These are phyloP conservation scores for Nomada lathburiana DNA, from an alignment of 2,888 invertebrate species.

Conservation along the genomic window DNA sequence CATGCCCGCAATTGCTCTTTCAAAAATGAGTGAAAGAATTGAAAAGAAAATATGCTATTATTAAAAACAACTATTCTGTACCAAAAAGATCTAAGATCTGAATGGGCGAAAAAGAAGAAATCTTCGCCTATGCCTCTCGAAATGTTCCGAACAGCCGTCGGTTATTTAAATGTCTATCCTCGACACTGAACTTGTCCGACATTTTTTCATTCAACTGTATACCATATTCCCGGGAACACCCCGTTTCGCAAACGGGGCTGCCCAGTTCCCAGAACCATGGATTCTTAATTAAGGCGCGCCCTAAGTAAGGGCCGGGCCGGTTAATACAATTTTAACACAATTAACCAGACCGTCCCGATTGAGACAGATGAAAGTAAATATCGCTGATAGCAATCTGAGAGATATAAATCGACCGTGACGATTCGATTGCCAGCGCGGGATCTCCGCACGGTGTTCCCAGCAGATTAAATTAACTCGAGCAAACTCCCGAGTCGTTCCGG, in stretches of 20 bases:
- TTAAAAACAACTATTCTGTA: too few relatives aligned
- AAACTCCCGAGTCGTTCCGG: conserved; percentile 14
- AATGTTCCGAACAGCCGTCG: too few relatives aligned
- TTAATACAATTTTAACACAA: conserved; percentile 71
- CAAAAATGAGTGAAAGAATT: too few relatives aligned
- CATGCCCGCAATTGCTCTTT: too few relatives aligned
- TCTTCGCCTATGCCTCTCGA: too few relatives aligned
- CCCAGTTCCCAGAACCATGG: not conserved
- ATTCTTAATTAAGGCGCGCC: conserved; percentile 57
- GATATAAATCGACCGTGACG: conserved; percentile 79
- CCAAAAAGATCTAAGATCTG: too few relatives aligned
- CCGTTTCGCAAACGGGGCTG: not conserved
- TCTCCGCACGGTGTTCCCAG: conserved; percentile 57
- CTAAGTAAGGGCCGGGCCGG: not conserved
- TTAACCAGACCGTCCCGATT: conserved; percentile 67
- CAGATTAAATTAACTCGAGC: conserved; percentile 66
- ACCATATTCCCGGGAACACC: not conserved
- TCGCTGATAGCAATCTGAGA: conserved; percentile 77
- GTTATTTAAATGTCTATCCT: not conserved
- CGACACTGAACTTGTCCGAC: too few relatives aligned
- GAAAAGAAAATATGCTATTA: too few relatives aligned
- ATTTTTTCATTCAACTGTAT: not conserved
- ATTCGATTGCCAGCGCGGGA: conserved; percentile 71
- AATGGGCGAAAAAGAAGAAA: too few relatives aligned
- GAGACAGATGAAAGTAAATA: conserved; percentile 74